phyloP scores from a whole-genome alignment of 2,113 vertebrate species.

The Lepisosteus oculatus region DNA sequence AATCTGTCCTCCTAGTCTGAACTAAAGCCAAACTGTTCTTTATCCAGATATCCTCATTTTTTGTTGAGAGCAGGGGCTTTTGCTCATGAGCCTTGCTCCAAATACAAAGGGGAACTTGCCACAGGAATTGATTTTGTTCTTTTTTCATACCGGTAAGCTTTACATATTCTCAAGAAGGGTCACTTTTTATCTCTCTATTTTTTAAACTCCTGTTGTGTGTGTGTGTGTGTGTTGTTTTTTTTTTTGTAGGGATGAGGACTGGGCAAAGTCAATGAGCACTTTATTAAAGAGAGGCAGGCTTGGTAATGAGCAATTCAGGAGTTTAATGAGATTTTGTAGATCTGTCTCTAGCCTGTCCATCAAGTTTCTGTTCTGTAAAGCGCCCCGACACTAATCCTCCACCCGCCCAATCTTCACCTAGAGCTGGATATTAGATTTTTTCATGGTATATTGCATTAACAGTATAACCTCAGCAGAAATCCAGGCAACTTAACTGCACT shows the following conservation, averaged over 20 bases:
- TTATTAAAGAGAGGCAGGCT: conserved; percentile 75
- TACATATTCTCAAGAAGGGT: background rate
- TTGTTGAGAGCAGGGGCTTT: background rate
- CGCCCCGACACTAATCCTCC: conserved; percentile 81
- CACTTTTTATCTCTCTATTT: background rate
- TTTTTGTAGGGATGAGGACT: conserved; percentile 62
- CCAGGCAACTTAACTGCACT: conserved; percentile 75
- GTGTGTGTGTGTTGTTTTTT: background rate
- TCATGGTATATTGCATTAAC: conserved; percentile 75
- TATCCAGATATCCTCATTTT: background rate
- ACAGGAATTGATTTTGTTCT: background rate
- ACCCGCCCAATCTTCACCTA: conserved; percentile 76
- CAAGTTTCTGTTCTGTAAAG: conserved; percentile 80
- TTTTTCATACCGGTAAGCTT: background rate
- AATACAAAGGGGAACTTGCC: background rate
- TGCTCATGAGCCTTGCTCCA: background rate
- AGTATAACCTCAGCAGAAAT: conserved; percentile 79
- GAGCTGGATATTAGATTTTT: conserved; percentile 81
- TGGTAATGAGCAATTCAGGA: conserved; percentile 80
- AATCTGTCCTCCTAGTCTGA: no score
- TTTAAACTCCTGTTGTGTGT: background rate
- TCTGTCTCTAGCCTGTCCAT: conserved; percentile 79
- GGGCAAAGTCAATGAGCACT: conserved; percentile 84
- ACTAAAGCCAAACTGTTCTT: no score
- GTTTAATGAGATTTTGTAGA: conserved; percentile 84